Conservation (phyloP, 2,797 vertebrate genomes). For the Etheostoma nigrum region DNA sequence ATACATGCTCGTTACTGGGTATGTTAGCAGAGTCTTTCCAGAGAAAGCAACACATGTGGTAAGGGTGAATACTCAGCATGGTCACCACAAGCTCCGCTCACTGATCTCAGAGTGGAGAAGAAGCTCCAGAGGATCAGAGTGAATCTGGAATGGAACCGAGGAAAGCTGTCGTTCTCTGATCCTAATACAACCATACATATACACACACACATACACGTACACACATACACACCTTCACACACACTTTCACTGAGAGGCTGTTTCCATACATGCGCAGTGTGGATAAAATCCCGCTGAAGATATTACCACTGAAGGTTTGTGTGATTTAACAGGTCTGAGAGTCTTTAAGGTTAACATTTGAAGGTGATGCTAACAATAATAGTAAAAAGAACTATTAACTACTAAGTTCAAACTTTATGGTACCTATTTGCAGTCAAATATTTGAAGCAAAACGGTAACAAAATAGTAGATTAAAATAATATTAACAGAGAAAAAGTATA, state of each 20-base stretch:
- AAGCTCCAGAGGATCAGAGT: neutral
- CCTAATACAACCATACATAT: neutral
- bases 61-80: neutral
- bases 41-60: no score
- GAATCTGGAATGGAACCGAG: neutral
- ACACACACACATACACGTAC: neutral
- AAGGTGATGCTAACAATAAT: neutral
- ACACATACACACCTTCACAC: neutral
- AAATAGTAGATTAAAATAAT: no score
- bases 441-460: no score
- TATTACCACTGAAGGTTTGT: neutral
- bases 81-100: neutral
- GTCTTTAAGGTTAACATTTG: neutral
- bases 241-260: constrained; percentile 9
- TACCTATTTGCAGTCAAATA: no score
- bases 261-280: constrained; percentile 1
- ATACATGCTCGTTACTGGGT: no score
- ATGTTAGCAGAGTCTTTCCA: no score
- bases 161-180: constrained; percentile 3
- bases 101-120: neutral
- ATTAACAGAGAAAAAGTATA: no score
- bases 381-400: no score
- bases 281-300: neutral
- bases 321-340: neutral
- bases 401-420: no score